Conservation (phyloP, 30 jellyfish, hydroid and myxozoan species). For the Aurelia sp. region DNA sequence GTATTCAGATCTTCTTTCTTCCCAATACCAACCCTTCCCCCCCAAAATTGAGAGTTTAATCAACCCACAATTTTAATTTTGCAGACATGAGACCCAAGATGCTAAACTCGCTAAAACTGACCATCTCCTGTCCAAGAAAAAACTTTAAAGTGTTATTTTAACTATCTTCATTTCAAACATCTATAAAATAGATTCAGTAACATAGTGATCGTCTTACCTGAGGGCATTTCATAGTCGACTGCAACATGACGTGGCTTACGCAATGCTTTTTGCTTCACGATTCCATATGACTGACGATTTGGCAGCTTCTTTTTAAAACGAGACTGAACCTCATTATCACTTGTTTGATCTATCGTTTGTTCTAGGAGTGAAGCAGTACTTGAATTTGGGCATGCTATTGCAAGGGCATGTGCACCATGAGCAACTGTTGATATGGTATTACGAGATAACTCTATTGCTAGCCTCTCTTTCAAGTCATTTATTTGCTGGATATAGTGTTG, state of each 20-base stretch:
- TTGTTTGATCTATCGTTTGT: conserved; percentile 65
- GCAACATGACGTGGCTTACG: conserved; percentile 75
- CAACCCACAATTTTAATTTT: too few species aligned
- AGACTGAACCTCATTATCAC: conserved; percentile 66
- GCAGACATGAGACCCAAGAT: too few species aligned
- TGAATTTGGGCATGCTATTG: conserved; percentile 30
- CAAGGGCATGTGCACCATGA: conserved; percentile 66
- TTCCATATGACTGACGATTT: conserved; percentile 40
- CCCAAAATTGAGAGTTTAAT: too few species aligned
- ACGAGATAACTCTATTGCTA: conserved; percentile 87
- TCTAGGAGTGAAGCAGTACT: conserved; percentile 73
- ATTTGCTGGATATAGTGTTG: conserved; percentile 78
- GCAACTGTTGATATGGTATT: conserved; percentile 77
- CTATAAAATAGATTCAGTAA: too few species aligned
- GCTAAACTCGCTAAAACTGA: too few species aligned
- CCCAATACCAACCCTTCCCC: too few species aligned
- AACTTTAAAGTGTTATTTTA: too few species aligned
- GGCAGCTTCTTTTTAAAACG: conserved; percentile 30
- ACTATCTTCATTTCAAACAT: too few species aligned
- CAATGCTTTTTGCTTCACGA: conserved; percentile 55
- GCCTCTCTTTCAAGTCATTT: conserved; percentile 88
- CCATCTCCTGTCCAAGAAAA: too few species aligned
- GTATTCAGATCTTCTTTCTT: too few species aligned
- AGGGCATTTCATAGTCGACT: conserved; percentile 73
- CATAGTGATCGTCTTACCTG: conserved; percentile 22